phyloP scores from a whole-genome alignment of 2,113 vertebrate genomes.

The Lamprologus speciosus region DNA sequence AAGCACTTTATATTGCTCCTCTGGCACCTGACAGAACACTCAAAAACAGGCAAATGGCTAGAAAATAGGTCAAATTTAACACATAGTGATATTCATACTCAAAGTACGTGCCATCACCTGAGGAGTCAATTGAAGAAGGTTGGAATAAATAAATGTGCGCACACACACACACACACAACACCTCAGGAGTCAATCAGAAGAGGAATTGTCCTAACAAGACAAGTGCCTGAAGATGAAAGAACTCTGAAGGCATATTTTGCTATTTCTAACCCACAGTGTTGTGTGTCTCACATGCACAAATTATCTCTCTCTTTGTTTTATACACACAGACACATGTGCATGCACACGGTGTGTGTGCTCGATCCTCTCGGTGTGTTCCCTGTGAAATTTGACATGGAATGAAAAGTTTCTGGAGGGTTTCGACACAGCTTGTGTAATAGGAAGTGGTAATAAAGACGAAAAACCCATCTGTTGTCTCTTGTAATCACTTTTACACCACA shows the following conservation, averaged over 20 bases:
- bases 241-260: slow-evolving; percentile 22
- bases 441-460: neutral
- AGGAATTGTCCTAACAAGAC: slow-evolving; percentile 55
- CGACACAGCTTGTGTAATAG: neutral
- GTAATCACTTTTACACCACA: neutral
- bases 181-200: slow-evolving; percentile 36
- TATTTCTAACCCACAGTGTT: slow-evolving; percentile 7
- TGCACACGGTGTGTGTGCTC: neutral
- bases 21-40: slow-evolving; percentile 51
- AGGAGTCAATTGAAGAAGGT: slow-evolving; percentile 23
- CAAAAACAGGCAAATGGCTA: slow-evolving; percentile 6
- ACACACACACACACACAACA: neutral
- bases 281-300: neutral
- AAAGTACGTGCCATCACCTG: slow-evolving; percentile 32
- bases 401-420: neutral
- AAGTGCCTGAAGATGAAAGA: slow-evolving; percentile 40
- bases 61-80: slow-evolving; percentile 62
- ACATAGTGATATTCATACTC: slow-evolving; percentile 1
- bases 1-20: slow-evolving; percentile 13
- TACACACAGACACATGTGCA: neutral
- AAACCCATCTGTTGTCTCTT: neutral
- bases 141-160: neutral
- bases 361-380: neutral
- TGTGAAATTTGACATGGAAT: neutral
- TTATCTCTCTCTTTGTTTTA: neutral